Conservation (phyloP, 2,888 invertebrate species). For the Zelleria hepariella region DNA sequence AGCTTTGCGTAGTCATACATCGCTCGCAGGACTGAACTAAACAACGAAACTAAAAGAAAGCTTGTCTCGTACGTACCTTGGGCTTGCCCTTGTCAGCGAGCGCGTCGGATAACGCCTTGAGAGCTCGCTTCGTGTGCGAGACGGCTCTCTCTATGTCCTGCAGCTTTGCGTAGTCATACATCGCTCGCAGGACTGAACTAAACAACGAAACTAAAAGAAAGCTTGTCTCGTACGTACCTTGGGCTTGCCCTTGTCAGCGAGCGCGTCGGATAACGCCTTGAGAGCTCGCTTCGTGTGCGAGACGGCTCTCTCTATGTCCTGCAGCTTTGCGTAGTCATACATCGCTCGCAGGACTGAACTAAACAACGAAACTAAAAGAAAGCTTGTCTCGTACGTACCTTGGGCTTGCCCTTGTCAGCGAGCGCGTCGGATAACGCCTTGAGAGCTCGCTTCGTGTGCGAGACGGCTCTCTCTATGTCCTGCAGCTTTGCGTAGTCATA, state of each 20-base stretch:
- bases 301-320: conserved; percentile 92
- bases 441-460: conserved; percentile 92
- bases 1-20: too few relatives aligned
- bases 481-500: conserved; percentile 89
- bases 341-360: too few relatives aligned
- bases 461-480: conserved; percentile 92
- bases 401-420: conserved; percentile 42
- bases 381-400: too few relatives aligned
- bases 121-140: conserved; percentile 91
- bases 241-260: conserved; percentile 55
- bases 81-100: conserved; percentile 60
- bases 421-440: conserved; percentile 94
- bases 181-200: too few relatives aligned
- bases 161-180: too few relatives aligned
- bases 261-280: conserved; percentile 92
- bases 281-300: conserved; percentile 94
- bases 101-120: conserved; percentile 94
- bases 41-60: too few relatives aligned
- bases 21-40: too few relatives aligned
- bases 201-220: too few relatives aligned
- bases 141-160: conserved; percentile 93
- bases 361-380: too few relatives aligned
- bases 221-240: too few relatives aligned
- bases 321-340: conserved; percentile 88
- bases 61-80: too few relatives aligned